phyloP scores from a whole-genome alignment of 1,140 invertebrate species.

The Oppia nitens region DNA sequence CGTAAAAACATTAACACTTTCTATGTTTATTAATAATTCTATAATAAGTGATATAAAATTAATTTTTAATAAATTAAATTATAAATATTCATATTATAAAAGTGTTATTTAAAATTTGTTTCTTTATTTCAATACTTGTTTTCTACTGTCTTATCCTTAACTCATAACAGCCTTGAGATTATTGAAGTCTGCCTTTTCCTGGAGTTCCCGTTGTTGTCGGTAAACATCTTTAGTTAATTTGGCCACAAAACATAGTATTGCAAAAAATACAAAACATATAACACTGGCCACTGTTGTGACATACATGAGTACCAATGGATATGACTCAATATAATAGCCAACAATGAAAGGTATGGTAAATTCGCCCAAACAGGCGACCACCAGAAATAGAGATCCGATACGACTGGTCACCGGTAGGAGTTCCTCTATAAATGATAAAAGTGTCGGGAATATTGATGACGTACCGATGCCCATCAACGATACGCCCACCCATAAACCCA shows the following conservation, averaged over 20 bases:
- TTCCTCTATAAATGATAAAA: conserved; percentile 33
- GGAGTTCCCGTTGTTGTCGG: too few relatives aligned
- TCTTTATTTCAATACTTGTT: too few relatives aligned
- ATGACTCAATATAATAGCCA: conserved; percentile 26
- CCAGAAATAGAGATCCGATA: conserved; percentile 32
- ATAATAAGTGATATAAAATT: too few relatives aligned
- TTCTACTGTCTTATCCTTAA: too few relatives aligned
- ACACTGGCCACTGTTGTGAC: background rate
- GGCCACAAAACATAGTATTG: conserved; percentile 1
- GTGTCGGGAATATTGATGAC: conserved; percentile 34
- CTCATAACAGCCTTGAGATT: too few relatives aligned
- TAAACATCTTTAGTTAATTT: too few relatives aligned
- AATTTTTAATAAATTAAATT: too few relatives aligned
- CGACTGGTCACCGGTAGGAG: conserved; percentile 33
- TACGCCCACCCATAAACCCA: conserved; percentile 31
- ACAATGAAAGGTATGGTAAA: conserved; percentile 30
- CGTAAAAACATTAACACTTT: too few relatives aligned
- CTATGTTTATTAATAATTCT: too few relatives aligned
- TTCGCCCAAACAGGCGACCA: conserved; percentile 33
- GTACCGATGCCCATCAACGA: conserved; percentile 31
- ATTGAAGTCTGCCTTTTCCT: too few relatives aligned
- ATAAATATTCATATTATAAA: too few relatives aligned
- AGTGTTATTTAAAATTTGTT: too few relatives aligned
- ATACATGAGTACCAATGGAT: conserved; percentile 28
- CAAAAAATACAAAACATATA: conserved; percentile 9